Conservation (phyloP, 1,140 invertebrate genomes). For the Bursaphelenchus mucronatus region DNA sequence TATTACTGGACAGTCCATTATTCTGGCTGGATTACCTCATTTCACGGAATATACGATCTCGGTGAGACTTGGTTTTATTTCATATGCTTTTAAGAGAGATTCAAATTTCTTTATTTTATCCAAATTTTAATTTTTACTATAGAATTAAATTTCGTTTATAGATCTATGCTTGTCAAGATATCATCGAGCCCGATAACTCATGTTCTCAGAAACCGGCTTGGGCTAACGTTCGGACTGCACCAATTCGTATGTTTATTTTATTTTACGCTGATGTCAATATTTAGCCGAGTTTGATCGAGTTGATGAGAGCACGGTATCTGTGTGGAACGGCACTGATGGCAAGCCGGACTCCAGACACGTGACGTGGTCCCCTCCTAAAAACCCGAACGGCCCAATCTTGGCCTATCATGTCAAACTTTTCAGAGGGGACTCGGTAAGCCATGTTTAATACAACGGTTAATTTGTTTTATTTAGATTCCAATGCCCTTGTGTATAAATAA, state of each 20-base stretch:
- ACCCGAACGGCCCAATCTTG: conserved; percentile 50
- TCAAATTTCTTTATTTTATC: conserved; percentile 21
- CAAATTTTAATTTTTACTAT: background rate
- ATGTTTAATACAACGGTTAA: conserved; percentile 2
- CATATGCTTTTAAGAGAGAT: conserved; percentile 8
- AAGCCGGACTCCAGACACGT: conserved; percentile 25
- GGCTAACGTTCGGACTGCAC: conserved; percentile 30
- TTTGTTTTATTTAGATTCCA: conserved; percentile 42
- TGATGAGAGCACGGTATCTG: conserved; percentile 32
- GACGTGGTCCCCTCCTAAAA: conserved; percentile 41
- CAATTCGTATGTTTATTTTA: conserved; percentile 34
- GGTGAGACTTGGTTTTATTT: conserved; percentile 59
- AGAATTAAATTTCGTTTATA: conserved; percentile 23
- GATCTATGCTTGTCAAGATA: conserved; percentile 53
- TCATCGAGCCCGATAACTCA: conserved; percentile 31
- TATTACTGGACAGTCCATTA: conserved; percentile 39
- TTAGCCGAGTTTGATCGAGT: conserved; percentile 48
- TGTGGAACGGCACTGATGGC: conserved; percentile 28
- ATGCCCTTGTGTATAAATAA: conserved; percentile 30
- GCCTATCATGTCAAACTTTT: conserved; percentile 45
- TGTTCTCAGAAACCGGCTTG: conserved; percentile 35
- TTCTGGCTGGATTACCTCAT: conserved; percentile 62
- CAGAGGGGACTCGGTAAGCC: conserved; percentile 36
- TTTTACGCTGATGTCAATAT: conserved; percentile 2
- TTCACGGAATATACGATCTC: conserved; percentile 64